Evolutionary conservation across 2,888 invertebrate species (phyloP).

Genomic region (Drosophila subsilvestris): DNA sequence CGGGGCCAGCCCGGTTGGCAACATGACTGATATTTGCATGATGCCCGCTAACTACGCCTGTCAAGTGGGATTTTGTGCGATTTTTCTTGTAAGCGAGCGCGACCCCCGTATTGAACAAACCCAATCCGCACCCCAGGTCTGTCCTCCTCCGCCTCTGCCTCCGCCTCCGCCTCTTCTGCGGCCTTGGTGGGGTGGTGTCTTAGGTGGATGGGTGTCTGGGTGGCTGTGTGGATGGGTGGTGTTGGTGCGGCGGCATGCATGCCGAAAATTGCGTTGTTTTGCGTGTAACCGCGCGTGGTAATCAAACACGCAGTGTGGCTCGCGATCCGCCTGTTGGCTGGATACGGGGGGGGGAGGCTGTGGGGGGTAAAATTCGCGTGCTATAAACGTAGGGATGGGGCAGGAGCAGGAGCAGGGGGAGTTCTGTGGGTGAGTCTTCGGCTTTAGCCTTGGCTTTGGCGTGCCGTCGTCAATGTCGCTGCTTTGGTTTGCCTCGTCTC

Average conservation of each 20-base stretch:
- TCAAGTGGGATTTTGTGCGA: slow-evolving; percentile 83
- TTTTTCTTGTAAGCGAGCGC: slow-evolving; percentile 80
- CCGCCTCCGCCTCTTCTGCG: background rate
- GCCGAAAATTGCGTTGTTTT: slow-evolving; percentile 82
- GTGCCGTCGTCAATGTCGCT: slow-evolving; percentile 50
- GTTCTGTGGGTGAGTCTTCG: slow-evolving; percentile 24
- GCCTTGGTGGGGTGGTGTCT: slow-evolving; percentile 12
- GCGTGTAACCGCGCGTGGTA: slow-evolving; percentile 84
- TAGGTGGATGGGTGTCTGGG: background rate
- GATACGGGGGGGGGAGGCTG: background rate
- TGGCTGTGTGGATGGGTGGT: slow-evolving; percentile 6
- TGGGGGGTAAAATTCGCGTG: background rate
- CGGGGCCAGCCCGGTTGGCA: slow-evolving; percentile 38
- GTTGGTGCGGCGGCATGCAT: slow-evolving; percentile 73
- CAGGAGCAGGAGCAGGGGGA: slow-evolving; percentile 2
- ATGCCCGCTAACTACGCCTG: slow-evolving; percentile 83
- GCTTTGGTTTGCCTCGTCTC: slow-evolving; percentile 10
- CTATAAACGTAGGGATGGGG: background rate
- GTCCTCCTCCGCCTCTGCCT: background rate
- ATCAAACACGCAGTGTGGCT: slow-evolving; percentile 72
- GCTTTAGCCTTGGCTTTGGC: slow-evolving; percentile 49
- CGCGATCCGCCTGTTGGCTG: slow-evolving; percentile 12
- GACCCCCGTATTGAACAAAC: slow-evolving; percentile 67
- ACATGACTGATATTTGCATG: slow-evolving; percentile 80
- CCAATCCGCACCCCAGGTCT: slow-evolving; percentile 10